Evolutionary conservation across 2,797 vertebrate species (phyloP), one percentile per base, ranked within the genome.

Genomic region (Potorous gilbertii): DNA sequence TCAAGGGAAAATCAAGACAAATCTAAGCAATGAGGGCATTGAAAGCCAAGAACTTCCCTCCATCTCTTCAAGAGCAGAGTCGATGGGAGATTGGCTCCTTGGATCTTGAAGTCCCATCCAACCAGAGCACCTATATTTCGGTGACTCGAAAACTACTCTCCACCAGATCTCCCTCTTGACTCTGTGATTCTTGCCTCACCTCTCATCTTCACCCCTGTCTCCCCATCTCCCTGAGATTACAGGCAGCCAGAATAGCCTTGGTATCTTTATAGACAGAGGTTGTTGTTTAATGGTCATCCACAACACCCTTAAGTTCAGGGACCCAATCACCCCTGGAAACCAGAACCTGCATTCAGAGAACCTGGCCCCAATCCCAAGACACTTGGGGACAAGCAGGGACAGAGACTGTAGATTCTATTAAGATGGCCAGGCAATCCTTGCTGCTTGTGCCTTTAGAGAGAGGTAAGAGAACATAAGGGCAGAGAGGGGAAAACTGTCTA

Each of bases 331-430:
- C 31, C 40, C 21, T 50, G 40, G 74, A 46, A 50, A 10, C 40
- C 24, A 87, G n/a, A n/a, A n/a, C n/a, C n/a, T n/a, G n/a, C n/a
- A n/a, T n/a, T n/a, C n/a, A n/a, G 74, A 81, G n/a, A 81, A 40
- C n/a, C 66, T 40, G 66, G 66, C n/a, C 66, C 18, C 18, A 81
- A 46, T 11, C 8, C 40, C 9, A 40, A 50, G 74, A 50, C 9
- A 46, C 8, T 46, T n/a, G 46, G 40, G 40, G 55, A 24, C 55
- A 81, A 81, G 40, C 74, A 81, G 6, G 12, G n/a, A 74, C n/a
- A 40, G 66, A 74, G 34, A 8, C n/a, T 50, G 91, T 46, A 92
- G 89, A 18, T n/a, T 96, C 59, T 57, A 54, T 91, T 89, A 27
- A 46, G 46, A 28, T n/a, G 92, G 90, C 31, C 54, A 62, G 54